Percentiles rank a stretch among this genome's conserved stretches.
These are phyloP conservation scores for Macrosteles quadrilineatus DNA, from an alignment of 1,140 invertebrate species.

Conservation along the genomic window DNA sequence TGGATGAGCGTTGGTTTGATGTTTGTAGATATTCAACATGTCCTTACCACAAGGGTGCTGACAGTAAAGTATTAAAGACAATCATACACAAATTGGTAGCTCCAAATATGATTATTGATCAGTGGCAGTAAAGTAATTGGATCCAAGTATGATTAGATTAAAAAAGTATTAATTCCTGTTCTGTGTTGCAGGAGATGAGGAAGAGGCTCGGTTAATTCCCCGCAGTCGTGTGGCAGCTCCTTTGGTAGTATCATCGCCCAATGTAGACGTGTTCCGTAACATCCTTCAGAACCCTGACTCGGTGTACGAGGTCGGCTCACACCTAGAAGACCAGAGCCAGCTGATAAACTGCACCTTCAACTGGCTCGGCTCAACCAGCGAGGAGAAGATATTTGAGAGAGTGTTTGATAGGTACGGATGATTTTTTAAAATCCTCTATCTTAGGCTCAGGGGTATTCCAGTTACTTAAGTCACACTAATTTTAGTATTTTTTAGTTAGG, in stretches of 20 bases:
- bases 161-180: too few species aligned
- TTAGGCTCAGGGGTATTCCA: not conserved
- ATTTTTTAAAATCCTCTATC: conserved; percentile 45
- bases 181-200: conserved; percentile 35
- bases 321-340: conserved; percentile 91
- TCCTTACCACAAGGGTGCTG: too few species aligned
- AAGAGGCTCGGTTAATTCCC: conserved; percentile 70
- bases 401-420: conserved; percentile 72
- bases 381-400: conserved; percentile 74
- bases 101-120: too few species aligned
- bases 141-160: too few species aligned
- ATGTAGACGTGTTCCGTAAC: conserved; percentile 88
- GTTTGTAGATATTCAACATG: too few species aligned
- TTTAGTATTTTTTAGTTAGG: too few species aligned
- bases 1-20: too few species aligned
- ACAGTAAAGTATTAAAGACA: too few species aligned
- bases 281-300: conserved; percentile 90
- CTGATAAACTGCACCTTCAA: conserved; percentile 93
- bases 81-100: too few species aligned
- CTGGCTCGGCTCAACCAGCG: conserved; percentile 83
- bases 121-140: too few species aligned
- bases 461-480: too few species aligned
- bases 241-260: conserved; percentile 86
- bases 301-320: conserved; percentile 92
- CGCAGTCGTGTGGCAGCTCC: conserved; percentile 87